These are phyloP conservation scores for Hestina assimilis DNA, from an alignment of 1,140 invertebrate genomes.

Conservation along the genomic window DNA sequence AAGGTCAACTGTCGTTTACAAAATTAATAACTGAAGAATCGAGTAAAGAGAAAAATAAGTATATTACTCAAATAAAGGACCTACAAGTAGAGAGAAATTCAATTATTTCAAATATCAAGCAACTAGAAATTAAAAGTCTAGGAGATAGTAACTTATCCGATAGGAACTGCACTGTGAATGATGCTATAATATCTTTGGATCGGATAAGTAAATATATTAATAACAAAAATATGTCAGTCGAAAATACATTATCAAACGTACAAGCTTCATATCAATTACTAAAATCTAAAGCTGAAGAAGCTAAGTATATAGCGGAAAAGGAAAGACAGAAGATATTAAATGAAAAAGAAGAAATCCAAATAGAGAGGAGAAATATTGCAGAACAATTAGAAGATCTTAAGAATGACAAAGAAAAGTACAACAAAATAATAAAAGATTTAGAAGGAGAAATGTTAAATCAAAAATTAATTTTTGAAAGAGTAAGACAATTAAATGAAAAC, in stretches of 20 bases:
- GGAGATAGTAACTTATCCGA: constrained; percentile 49
- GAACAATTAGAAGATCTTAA: constrained; percentile 47
- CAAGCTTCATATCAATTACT: constrained; percentile 63
- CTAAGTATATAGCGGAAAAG: constrained; percentile 57
- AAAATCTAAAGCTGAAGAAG: constrained; percentile 61
- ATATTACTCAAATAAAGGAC: constrained; percentile 34
- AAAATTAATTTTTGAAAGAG: constrained; percentile 56
- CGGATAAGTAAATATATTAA: constrained; percentile 47
- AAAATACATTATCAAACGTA: constrained; percentile 55
- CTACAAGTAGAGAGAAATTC: constrained; percentile 52
- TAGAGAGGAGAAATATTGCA: constrained; percentile 43
- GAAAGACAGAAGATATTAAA: constrained; percentile 61
- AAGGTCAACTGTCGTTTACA: constrained; percentile 45
- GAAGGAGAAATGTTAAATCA: constrained; percentile 58
- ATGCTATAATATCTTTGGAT: constrained; percentile 47
- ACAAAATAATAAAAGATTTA: constrained; percentile 50
- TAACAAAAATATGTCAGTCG: constrained; percentile 40
- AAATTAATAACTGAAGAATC: constrained; percentile 42
- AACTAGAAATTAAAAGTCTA: constrained; percentile 52
- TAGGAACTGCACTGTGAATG: constrained; percentile 39
- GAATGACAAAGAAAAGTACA: constrained; percentile 44
- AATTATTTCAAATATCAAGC: constrained; percentile 52
- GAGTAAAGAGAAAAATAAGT: constrained; percentile 36
- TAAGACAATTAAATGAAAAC: constrained; percentile 44
- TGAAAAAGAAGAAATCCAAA: constrained; percentile 59